phyloP scores from a whole-genome alignment of 2,113 vertebrate species.

The Varanus komodoensis region DNA sequence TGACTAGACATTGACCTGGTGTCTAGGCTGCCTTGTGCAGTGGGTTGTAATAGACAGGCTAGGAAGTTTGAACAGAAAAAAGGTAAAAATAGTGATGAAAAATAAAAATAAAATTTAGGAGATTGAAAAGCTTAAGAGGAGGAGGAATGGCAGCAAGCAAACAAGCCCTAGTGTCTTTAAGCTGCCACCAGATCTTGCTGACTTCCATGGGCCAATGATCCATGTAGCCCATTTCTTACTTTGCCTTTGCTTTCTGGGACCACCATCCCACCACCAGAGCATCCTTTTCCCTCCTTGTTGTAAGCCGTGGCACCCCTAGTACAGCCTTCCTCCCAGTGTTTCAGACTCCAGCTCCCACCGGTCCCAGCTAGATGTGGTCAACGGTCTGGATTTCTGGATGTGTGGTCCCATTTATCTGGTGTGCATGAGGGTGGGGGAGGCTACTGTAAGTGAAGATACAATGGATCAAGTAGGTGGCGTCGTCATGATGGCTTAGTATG shows the following conservation, averaged over 20 bases:
- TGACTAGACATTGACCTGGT: not conserved
- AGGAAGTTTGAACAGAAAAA: not conserved
- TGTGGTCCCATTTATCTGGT: not conserved
- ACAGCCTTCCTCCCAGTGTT: no score
- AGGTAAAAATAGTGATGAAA: no score
- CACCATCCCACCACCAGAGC: not conserved
- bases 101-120: not conserved
- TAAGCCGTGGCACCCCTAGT: not conserved
- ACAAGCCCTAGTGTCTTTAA: not conserved
- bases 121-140: no score
- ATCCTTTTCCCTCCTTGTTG: not conserved
- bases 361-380: not conserved
- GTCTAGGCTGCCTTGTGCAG: not conserved
- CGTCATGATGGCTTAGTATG: not conserved
- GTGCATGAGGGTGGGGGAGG: not conserved
- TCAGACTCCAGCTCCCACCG: no score
- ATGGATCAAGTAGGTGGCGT: not conserved
- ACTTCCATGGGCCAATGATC: not conserved
- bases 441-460: not conserved
- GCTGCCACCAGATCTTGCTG: not conserved
- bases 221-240: not conserved
- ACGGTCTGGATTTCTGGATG: no score
- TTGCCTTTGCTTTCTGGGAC: not conserved
- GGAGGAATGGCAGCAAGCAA: not conserved
- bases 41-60: not conserved